Conservation (phyloP, 2,797 vertebrate species). For the Holocentrus rufus region DNA sequence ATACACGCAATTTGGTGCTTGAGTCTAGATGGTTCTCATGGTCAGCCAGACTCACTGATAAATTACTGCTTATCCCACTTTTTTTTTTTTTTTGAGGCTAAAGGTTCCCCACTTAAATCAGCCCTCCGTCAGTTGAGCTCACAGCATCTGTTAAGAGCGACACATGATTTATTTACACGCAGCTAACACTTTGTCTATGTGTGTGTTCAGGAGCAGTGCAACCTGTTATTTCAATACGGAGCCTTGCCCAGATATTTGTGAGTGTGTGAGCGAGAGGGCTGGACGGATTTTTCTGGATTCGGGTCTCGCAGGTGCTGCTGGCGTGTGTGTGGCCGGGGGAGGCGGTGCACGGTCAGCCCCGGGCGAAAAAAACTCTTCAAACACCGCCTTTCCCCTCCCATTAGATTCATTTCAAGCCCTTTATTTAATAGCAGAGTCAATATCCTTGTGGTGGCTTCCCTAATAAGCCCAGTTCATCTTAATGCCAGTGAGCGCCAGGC, state of each 20-base stretch:
- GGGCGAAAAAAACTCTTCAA: constrained; percentile 65
- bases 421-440: constrained; percentile 74
- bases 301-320: constrained; percentile 56
- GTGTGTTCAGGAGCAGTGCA: constrained; percentile 6
- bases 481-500: constrained; percentile 52
- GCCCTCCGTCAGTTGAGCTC: neutral
- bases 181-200: neutral
- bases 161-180: too few relatives aligned
- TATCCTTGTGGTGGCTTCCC: constrained; percentile 70
- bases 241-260: neutral
- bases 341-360: constrained; percentile 59
- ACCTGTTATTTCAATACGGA: constrained; percentile 6
- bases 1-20: too few relatives aligned
- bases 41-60: too few relatives aligned
- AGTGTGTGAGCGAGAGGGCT: constrained; percentile 8
- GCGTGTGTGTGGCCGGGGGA: constrained; percentile 72
- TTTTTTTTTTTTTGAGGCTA: too few relatives aligned
- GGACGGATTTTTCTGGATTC: neutral
- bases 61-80: too few relatives aligned
- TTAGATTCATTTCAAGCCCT: constrained; percentile 71
- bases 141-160: too few relatives aligned
- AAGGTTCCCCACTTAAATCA: too few relatives aligned
- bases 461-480: constrained; percentile 76
- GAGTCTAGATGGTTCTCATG: too few relatives aligned
- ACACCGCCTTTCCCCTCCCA: constrained; percentile 68